Evolutionary conservation across 2,888 invertebrate genomes (phyloP).

Genomic region (Lasioglossum zephyrum): DNA sequence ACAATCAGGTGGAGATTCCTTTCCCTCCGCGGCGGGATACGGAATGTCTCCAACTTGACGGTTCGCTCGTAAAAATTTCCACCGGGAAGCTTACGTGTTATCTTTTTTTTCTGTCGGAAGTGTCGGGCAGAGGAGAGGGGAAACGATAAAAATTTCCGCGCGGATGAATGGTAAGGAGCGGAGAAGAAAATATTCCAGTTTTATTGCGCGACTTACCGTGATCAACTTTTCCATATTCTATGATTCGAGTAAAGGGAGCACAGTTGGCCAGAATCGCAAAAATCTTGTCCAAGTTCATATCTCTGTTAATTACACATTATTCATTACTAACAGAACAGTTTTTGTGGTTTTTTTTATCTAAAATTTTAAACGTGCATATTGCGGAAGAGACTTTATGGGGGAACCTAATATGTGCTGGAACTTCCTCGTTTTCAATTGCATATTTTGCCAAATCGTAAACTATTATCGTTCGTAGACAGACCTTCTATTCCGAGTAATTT

Average conservation of each 20-base stretch:
- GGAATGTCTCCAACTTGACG: conserved; percentile 43
- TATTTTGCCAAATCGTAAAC: background rate
- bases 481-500: background rate
- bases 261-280: background rate
- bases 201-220: conserved; percentile 32
- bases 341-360: background rate
- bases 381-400: background rate
- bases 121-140: background rate
- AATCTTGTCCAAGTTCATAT: background rate
- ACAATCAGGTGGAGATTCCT: conserved; percentile 57
- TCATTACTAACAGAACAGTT: background rate
- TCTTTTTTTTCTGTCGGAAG: background rate
- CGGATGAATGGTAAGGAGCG: background rate
- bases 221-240: conserved; percentile 33
- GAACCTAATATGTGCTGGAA: background rate
- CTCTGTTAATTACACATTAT: background rate
- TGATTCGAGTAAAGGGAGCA: background rate
- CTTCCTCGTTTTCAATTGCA: background rate
- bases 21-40: conserved; percentile 43
- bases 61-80: conserved; percentile 54
- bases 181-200: conserved; percentile 35
- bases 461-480: background rate
- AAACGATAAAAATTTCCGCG: conserved; percentile 21
- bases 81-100: conserved; percentile 1
- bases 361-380: background rate